phyloP scores from a whole-genome alignment of 2,113 vertebrate species.

The Neolamprologus cancellatus region DNA sequence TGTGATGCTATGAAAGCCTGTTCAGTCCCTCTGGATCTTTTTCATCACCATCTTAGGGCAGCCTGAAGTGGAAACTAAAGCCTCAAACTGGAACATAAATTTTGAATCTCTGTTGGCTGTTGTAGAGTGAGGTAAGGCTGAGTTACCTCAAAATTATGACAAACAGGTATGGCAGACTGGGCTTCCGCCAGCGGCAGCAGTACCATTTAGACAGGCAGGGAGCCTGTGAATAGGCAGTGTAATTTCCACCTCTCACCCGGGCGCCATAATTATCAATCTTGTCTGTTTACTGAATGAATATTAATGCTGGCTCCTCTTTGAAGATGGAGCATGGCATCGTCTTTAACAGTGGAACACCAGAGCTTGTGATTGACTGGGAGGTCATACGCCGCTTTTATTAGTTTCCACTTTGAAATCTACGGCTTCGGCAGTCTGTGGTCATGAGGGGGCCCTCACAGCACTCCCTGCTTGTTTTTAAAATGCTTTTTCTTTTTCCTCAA shows the following conservation, averaged over 20 bases:
- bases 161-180: slow-evolving; percentile 10
- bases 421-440: not conserved
- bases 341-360: slow-evolving; percentile 23
- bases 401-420: slow-evolving; percentile 20
- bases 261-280: slow-evolving; percentile 56
- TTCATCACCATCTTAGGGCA: not conserved
- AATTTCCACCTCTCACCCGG: slow-evolving; percentile 36
- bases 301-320: slow-evolving; percentile 38
- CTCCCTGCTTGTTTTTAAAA: slow-evolving; percentile 2
- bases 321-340: not conserved
- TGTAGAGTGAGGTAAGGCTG: not conserved
- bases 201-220: not conserved
- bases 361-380: slow-evolving; percentile 37
- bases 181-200: not conserved
- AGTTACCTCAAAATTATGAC: slow-evolving; percentile 45
- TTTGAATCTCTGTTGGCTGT: not conserved
- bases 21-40: not conserved
- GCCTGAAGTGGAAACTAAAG: not conserved
- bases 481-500: not conserved
- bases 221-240: slow-evolving; percentile 4
- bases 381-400: slow-evolving; percentile 28
- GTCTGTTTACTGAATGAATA: slow-evolving; percentile 64
- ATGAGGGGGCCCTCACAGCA: not conserved
- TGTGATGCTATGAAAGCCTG: not conserved
- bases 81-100: not conserved